Percentiles rank a stretch among this genome's conserved stretches.
phyloP scores from a whole-genome alignment of 2,888 invertebrate species.

The Mechanitis messenoides region DNA sequence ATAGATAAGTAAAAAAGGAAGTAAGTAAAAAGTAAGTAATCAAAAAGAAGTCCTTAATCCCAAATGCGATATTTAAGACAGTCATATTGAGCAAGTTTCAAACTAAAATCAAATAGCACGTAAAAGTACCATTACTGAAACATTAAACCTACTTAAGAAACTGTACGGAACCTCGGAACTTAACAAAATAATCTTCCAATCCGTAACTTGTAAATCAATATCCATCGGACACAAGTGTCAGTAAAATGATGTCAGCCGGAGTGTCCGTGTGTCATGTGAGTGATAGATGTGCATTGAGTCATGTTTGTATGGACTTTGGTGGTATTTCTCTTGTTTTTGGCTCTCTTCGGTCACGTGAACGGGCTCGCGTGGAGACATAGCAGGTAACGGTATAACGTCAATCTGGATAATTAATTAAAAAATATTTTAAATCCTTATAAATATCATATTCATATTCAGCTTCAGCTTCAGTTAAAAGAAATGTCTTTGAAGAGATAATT shows the following conservation, averaged over 20 bases:
- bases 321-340: slow-evolving; percentile 24
- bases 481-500: too few species aligned
- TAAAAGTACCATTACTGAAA: too few species aligned
- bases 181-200: not conserved
- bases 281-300: not conserved
- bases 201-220: slow-evolving; percentile 2
- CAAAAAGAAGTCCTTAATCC: too few species aligned
- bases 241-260: slow-evolving; percentile 25
- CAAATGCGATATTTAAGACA: too few species aligned
- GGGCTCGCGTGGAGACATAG: slow-evolving; percentile 30
- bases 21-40: too few species aligned
- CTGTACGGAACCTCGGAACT: not conserved
- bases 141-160: not conserved
- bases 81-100: too few species aligned
- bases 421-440: too few species aligned
- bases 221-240: slow-evolving; percentile 13
- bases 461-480: too few species aligned
- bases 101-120: too few species aligned
- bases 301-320: slow-evolving; percentile 25
- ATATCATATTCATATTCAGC: too few species aligned
- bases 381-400: slow-evolving; percentile 13
- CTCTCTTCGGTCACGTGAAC: slow-evolving; percentile 23
- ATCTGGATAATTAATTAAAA: too few species aligned
- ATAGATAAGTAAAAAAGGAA: too few species aligned
- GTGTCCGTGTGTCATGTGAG: slow-evolving; percentile 12